Evolutionary conservation across 1,140 invertebrate genomes (phyloP), one percentile per base, ranked within the genome.

Genomic region (Metopolophium dirhodum): DNA sequence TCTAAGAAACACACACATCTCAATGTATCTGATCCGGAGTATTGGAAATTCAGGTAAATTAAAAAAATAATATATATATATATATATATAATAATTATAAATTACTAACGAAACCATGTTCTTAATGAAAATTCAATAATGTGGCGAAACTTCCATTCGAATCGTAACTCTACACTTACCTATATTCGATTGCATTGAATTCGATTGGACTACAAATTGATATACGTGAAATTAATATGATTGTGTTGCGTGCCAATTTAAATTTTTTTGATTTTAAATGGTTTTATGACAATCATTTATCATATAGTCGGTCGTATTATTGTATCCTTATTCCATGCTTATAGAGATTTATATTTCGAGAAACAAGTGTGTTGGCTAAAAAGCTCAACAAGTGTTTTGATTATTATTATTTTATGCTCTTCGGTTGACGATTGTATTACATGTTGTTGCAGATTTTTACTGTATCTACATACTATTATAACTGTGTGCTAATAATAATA

Each of bases 1-100:
- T 97, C 96, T 0, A 95, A 95, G 89, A 95, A 95, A 30, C 97
- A 97, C 94, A 96, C 95, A 47, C 95, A 94, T 35, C 96, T 96
- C 26, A 95, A 95, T 90, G 95, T 96, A 11, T 96, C 97, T 89
- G 95, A 96, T 41, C 95, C 95, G 94, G 95, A 96, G 68, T 97
- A 96, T 95, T 96, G 96, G 96, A 95, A 96, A 94, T 97, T 96
- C 41, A 94, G 94, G 94, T 94, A 92, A 94, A 41, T 61, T 18
- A n/a, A 11, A 68, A 68, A 77, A n/a, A n/a, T n/a, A n/a, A n/a
- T n/a, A n/a, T n/a, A n/a, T n/a, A n/a, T n/a, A n/a, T n/a, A n/a
- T 18, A n/a, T 61, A 68, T n/a, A n/a, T 8, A 9, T 57, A 57
- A 6, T 57, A n/a, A 68, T n/a, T 68, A n/a, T 3, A 14, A 18